Evolutionary conservation across 2,797 vertebrate genomes (phyloP).

Genomic region (Diceros bicornis): DNA sequence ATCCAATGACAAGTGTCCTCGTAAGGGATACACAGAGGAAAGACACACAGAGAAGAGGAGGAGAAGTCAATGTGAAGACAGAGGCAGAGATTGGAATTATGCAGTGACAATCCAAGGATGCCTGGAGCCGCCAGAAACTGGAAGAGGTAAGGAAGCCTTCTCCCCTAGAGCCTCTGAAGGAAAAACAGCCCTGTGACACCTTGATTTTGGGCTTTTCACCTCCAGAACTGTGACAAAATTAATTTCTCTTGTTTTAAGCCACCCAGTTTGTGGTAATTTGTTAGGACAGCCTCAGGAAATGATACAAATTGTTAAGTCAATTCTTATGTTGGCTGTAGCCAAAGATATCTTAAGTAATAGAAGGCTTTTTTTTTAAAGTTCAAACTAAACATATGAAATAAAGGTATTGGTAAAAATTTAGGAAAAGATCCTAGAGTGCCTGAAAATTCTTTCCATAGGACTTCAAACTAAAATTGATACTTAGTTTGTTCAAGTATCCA

Average conservation of each 20-base stretch:
- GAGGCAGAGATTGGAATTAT: background rate
- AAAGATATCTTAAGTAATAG: background rate
- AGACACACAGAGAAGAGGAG: background rate
- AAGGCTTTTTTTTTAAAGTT: background rate
- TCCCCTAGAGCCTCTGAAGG: background rate
- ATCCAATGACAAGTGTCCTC: background rate
- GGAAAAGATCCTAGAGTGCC: background rate
- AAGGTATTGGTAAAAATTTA: background rate
- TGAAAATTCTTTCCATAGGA: background rate
- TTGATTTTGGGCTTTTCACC: background rate
- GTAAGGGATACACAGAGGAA: background rate
- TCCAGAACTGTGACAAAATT: conserved; percentile 12
- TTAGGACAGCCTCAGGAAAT: background rate
- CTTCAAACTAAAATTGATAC: background rate
- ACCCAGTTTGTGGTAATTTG: background rate
- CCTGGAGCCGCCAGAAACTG: background rate
- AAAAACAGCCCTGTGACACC: background rate
- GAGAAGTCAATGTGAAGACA: background rate
- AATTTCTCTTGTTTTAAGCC: background rate
- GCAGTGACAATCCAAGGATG: background rate
- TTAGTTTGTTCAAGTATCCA: background rate
- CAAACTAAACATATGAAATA: background rate
- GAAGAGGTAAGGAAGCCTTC: background rate
- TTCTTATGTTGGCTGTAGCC: background rate
- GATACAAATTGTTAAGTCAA: background rate